These are phyloP conservation scores for Micoletzkya japonica DNA, from an alignment of 2,888 invertebrate species.

Conservation along the genomic window DNA sequence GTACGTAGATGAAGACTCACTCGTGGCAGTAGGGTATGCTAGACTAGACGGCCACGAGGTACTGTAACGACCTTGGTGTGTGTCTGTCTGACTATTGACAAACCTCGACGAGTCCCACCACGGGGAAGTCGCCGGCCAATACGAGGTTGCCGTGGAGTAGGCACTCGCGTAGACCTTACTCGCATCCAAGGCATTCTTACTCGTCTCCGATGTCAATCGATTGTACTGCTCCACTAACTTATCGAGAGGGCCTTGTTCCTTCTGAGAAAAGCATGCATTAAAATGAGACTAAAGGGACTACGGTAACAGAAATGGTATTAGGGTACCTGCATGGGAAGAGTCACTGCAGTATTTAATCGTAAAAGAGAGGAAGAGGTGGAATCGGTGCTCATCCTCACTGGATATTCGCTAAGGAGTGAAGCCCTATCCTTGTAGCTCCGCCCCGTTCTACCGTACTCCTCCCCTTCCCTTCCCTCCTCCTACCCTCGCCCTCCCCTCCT, in stretches of 20 bases:
- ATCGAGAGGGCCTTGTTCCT: conserved; percentile 21
- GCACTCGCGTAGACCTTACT: not conserved
- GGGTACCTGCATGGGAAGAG: not conserved
- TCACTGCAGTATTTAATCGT: not conserved
- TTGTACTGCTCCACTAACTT: conserved; percentile 24
- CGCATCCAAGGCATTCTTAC: not conserved
- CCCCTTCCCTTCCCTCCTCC: conserved; percentile 6
- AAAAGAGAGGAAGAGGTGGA: not conserved
- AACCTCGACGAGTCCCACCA: conserved; percentile 21
- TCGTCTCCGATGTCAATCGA: conserved; percentile 13
- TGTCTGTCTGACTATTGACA: not conserved
- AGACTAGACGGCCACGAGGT: not conserved
- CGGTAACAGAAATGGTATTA: not conserved
- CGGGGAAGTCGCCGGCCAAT: conserved; percentile 5
- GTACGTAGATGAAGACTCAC: not conserved
- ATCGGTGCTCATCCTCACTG: not conserved
- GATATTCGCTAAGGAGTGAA: not conserved
- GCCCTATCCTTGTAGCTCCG: not conserved
- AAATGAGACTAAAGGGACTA: not conserved
- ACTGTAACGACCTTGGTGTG: not conserved
- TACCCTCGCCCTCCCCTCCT: not conserved
- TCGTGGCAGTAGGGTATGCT: not conserved
- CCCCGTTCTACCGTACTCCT: conserved; percentile 14
- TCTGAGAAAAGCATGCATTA: not conserved
- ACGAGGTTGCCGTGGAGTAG: not conserved